Evolutionary conservation across 2,888 invertebrate species (phyloP).

Genomic region (Plusia festucae): DNA sequence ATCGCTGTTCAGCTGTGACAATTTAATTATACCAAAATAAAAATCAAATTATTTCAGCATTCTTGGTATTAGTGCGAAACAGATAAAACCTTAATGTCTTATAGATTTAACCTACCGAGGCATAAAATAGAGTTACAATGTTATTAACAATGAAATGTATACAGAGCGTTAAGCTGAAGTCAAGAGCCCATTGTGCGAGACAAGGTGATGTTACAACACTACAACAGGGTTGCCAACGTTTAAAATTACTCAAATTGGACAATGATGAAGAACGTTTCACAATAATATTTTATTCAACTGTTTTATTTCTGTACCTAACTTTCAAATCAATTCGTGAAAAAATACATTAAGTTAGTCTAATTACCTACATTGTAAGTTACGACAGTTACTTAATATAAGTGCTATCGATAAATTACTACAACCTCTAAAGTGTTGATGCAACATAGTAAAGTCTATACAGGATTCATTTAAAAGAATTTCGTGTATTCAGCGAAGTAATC

Average conservation of each 20-base stretch:
- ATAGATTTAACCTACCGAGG: constrained; percentile 61
- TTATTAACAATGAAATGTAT: constrained; percentile 69
- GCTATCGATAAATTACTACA: background rate
- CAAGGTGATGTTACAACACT: constrained; percentile 79
- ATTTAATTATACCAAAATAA: background rate
- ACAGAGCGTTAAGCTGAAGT: constrained; percentile 67
- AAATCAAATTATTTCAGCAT: constrained; percentile 33
- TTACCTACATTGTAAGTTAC: background rate
- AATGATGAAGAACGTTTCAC: constrained; percentile 43
- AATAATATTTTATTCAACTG: constrained; percentile 7
- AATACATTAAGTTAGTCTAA: too few species aligned
- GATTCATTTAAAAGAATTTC: too few species aligned
- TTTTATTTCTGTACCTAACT: constrained; percentile 1
- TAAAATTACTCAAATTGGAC: constrained; percentile 26
- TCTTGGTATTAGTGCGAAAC: constrained; percentile 24
- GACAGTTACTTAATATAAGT: background rate
- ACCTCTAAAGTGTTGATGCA: background rate
- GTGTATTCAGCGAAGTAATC: too few species aligned
- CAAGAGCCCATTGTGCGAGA: constrained; percentile 68
- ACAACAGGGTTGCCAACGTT: constrained; percentile 48
- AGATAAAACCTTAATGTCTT: constrained; percentile 31
- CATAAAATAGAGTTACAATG: constrained; percentile 64
- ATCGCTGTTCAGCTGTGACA: too few species aligned
- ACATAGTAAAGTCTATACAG: background rate
- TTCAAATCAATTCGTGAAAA: background rate